These are phyloP conservation scores for Apotomis betuletana DNA, from an alignment of 2,888 invertebrate genomes.

Conservation along the genomic window DNA sequence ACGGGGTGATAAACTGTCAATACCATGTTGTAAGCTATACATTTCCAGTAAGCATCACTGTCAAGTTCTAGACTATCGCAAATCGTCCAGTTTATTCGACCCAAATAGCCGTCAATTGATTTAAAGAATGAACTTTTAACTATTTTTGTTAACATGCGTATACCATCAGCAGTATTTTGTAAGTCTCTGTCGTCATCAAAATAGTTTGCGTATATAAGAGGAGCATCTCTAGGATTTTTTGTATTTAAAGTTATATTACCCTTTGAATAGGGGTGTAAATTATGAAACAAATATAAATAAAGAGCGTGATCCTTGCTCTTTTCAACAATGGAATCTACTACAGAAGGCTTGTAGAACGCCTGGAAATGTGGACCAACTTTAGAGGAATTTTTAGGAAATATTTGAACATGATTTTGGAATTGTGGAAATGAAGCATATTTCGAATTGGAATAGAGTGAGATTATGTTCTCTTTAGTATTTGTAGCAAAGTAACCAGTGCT, in stretches of 20 bases:
- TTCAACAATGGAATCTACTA: slow-evolving; percentile 53
- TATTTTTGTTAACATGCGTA: slow-evolving; percentile 58
- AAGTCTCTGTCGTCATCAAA: slow-evolving; percentile 82
- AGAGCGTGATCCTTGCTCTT: slow-evolving; percentile 58
- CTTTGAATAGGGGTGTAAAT: slow-evolving; percentile 78
- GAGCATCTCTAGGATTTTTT: slow-evolving; percentile 82
- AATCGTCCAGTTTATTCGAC: slow-evolving; percentile 54
- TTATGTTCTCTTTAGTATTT: slow-evolving; percentile 82
- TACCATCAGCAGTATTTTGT: slow-evolving; percentile 56
- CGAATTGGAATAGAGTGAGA: slow-evolving; percentile 82
- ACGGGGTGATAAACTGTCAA: slow-evolving; percentile 86
- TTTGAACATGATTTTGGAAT: slow-evolving; percentile 56
- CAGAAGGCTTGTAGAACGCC: slow-evolving; percentile 51
- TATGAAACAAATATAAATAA: slow-evolving; percentile 60
- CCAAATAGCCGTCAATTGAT: slow-evolving; percentile 56
- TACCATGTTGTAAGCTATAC: slow-evolving; percentile 75
- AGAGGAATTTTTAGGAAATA: slow-evolving; percentile 63
- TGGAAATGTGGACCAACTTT: slow-evolving; percentile 59
- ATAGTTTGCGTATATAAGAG: slow-evolving; percentile 86
- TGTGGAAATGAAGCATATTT: slow-evolving; percentile 60
- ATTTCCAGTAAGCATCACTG: slow-evolving; percentile 62
- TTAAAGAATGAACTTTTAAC: slow-evolving; percentile 57
- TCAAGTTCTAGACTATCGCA: slow-evolving; percentile 56
- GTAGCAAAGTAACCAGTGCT: slow-evolving; percentile 78
- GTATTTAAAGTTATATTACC: slow-evolving; percentile 83